Evolutionary conservation across 92 coral and sea anemone species (phyloP).

Genomic region (Diadumene lineata): DNA sequence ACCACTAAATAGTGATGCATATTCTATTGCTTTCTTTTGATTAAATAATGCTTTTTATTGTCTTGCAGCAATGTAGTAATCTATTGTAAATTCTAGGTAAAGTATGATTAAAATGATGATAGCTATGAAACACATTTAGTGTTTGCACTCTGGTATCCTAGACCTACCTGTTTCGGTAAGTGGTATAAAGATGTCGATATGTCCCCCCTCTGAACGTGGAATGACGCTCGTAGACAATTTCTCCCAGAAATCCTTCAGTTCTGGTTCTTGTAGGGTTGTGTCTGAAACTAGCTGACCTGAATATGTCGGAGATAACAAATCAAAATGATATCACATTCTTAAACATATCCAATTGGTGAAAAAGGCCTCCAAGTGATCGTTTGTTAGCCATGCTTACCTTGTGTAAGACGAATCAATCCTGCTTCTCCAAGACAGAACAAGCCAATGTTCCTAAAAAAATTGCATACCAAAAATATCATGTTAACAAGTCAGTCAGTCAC

Average conservation of each 20-base stretch:
- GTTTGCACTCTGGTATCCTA: no score
- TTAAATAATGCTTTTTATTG: no score
- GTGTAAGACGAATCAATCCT: slow-evolving; percentile 66
- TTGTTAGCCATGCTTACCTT: slow-evolving; percentile 77
- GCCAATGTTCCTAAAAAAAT: slow-evolving; percentile 63
- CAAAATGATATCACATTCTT: no score
- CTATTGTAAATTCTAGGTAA: no score
- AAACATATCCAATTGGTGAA: no score
- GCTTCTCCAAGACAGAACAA: slow-evolving; percentile 70
- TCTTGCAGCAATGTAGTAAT: no score
- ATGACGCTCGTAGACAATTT: slow-evolving; percentile 62
- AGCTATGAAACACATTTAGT: not conserved
- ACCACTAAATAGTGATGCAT: no score
- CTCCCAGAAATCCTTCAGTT: slow-evolving; percentile 90
- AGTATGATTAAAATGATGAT: no score
- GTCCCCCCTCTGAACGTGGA: slow-evolving; percentile 68
- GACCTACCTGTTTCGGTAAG: slow-evolving; percentile 93
- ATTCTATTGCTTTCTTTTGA: no score
- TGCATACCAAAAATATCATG: no score
- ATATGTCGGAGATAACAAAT: not conserved
- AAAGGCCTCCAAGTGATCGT: no score
- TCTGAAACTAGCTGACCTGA: slow-evolving; percentile 66
- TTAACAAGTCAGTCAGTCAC: no score
- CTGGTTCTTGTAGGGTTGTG: slow-evolving; percentile 54
- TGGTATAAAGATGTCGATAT: slow-evolving; percentile 88